Base-by-base conservation (phyloP, 1,140 invertebrate genomes). In the Panagrolaimus sp. region DNA sequence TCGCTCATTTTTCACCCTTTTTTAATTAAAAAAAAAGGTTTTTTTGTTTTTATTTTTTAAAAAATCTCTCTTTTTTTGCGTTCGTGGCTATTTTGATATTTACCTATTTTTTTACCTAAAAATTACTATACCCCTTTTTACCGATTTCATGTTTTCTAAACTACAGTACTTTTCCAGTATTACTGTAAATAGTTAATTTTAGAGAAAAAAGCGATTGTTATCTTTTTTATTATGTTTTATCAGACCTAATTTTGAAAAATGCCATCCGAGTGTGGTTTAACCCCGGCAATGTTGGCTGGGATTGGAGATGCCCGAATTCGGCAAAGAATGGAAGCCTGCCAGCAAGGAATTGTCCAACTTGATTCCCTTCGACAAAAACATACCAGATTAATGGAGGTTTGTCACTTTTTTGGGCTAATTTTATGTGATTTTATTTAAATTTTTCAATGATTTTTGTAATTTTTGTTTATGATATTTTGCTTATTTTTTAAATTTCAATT, bases 21-120 rank as follows among this genome's bases (percentile, higher is more conserved):
- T 68, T 70, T 38, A 69, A 24, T 69, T 70, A n/a, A 32, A 28
- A 58, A 26, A 6, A 55, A 48, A 17, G 71, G 45, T 9, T 38
- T 48, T 28, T 67, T 43, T 67, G 6, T 68, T 71, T 7, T 44
- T 21, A 12, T 70, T 67, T n/a, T 70, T 26, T 43, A 14, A 38
- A 24, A 68, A 45, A 21, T 44, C 24, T 68, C 32, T 15, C 7
- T 6, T 63, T 64, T 43, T 43, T 9, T 32, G 28, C 17, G 1
- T 24, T 64, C 1, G 63, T 8, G 26, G 17, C 8, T 58, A n/a
- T 58, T 58, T 3, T 12, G 21, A 24, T 1, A 1, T 28, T 55
- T 55, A 12, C n/a, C 15, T 21, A 52, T 21, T 0, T 21, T 1
- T 2, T 28, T 0, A 0, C 21, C 52, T 24, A 26, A 58, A 17